Evolutionary conservation across 2,797 vertebrate species (phyloP).

Genomic region (Sternotherus odoratus): DNA sequence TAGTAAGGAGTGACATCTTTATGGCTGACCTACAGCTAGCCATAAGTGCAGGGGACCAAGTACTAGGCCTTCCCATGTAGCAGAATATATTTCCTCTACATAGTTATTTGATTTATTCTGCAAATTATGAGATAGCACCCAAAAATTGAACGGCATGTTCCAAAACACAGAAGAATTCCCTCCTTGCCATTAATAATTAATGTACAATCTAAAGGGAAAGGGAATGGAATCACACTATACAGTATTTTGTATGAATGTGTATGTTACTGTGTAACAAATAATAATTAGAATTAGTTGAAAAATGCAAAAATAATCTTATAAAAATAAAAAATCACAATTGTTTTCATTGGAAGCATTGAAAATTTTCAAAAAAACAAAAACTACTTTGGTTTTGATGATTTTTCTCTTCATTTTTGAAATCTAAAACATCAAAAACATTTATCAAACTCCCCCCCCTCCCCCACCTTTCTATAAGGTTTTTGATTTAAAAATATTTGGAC

Average conservation of each 20-base stretch:
- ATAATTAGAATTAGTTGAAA: background rate
- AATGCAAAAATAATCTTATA: background rate
- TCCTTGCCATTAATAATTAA: background rate
- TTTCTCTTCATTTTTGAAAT: background rate
- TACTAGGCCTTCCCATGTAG: background rate
- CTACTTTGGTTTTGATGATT: background rate
- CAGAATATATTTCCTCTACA: background rate
- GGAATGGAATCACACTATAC: background rate
- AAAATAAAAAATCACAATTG: background rate
- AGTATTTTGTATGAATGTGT: background rate
- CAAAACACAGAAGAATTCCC: rapidly evolving
- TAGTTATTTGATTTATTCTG: background rate
- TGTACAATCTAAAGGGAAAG: background rate
- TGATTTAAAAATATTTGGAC: background rate
- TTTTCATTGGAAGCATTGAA: background rate
- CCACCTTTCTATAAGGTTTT: background rate
- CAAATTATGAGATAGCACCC: background rate
- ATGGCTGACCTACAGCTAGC: background rate
- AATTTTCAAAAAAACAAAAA: background rate
- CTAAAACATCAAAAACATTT: background rate
- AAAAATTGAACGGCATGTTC: background rate
- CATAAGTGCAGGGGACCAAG: background rate
- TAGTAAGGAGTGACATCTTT: background rate
- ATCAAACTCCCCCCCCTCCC: no score
- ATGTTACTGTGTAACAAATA: background rate